A percentile compares a stretch with the other conserved stretches of the same genome.
Conservation (phyloP, 2,888 invertebrate species). For the Standfussiana lucernea region DNA sequence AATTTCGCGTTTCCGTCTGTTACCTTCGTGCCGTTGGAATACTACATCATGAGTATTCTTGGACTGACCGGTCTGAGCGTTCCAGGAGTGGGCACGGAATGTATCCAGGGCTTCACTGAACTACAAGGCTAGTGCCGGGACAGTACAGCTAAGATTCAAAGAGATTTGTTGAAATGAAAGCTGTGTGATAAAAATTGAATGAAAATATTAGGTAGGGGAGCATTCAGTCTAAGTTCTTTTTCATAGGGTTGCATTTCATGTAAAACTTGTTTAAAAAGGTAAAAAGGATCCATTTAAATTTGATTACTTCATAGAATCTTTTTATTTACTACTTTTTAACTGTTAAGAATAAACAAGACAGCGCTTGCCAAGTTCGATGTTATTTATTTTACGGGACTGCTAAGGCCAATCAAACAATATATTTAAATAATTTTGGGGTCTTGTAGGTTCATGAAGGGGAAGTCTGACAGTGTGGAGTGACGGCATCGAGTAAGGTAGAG, state of each 20-base stretch:
- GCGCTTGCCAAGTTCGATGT: neutral
- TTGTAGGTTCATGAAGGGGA: conserved; percentile 64
- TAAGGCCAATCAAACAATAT: neutral
- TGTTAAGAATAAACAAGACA: neutral
- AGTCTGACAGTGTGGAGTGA: conserved; percentile 42
- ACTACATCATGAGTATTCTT: conserved; percentile 86
- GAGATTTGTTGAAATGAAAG: conserved; percentile 44
- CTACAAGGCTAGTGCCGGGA: conserved; percentile 72
- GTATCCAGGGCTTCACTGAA: conserved; percentile 68
- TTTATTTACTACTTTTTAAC: neutral
- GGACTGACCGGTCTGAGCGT: conserved; percentile 77
- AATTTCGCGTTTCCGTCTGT: conserved; percentile 73
- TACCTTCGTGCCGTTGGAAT: conserved; percentile 87
- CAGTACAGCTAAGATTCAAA: conserved; percentile 53
- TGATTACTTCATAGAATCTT: neutral
- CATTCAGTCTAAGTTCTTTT: conserved; percentile 22
- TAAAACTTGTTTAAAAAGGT: neutral
- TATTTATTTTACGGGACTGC: neutral
- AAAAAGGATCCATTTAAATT: neutral
- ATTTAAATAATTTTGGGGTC: conserved; percentile 28
- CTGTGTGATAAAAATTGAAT: conserved; percentile 38
- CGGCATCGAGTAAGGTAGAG: conserved; percentile 44
- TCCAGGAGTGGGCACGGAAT: conserved; percentile 64
- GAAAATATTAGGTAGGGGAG: conserved; percentile 30
- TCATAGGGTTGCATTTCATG: neutral